These are phyloP conservation scores for Augochlorella aurata DNA, from an alignment of 2,888 invertebrate genomes.

Conservation along the genomic window DNA sequence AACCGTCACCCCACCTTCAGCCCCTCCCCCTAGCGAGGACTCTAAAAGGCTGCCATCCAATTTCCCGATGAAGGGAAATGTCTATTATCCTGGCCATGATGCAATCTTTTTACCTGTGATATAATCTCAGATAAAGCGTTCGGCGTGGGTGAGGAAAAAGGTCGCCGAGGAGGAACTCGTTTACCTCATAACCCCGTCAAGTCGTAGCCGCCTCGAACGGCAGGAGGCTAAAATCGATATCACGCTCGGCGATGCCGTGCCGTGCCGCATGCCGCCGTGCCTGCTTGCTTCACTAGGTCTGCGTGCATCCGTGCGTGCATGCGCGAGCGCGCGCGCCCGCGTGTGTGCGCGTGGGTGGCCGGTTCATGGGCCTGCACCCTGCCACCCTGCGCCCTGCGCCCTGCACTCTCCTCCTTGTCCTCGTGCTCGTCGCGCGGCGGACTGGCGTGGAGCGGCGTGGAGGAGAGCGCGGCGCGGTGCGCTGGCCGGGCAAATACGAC, in stretches of 20 bases:
- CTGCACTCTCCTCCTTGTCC: neutral
- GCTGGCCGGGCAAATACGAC: conserved; percentile 33
- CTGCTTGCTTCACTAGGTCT: neutral
- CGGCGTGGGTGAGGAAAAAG: conserved; percentile 11
- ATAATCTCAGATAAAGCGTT: conserved; percentile 57
- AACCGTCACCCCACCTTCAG: neutral
- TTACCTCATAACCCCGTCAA: conserved; percentile 57
- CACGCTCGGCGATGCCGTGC: conserved; percentile 31
- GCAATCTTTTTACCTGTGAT: conserved; percentile 62
- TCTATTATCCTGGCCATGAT: conserved; percentile 40
- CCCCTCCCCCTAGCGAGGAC: neutral
- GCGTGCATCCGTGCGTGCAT: neutral
- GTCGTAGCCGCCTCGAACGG: conserved; percentile 31
- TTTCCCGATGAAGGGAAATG: conserved; percentile 49
- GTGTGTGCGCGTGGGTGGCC: neutral
- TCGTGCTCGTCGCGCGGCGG: too few species aligned
- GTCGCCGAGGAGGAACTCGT: conserved; percentile 50
- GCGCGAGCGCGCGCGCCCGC: neutral
- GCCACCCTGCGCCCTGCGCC: neutral
- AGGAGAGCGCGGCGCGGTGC: neutral
- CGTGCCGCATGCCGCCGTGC: neutral
- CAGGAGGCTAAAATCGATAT: conserved; percentile 53
- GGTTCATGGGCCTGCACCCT: conserved; percentile 36
- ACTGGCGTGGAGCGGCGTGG: too few species aligned
- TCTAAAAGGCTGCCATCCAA: conserved; percentile 54